Percentiles rank a stretch among this genome's conserved stretches.
Conservation (phyloP, 2,113 vertebrate species). For the Pteruthius melanotis region DNA sequence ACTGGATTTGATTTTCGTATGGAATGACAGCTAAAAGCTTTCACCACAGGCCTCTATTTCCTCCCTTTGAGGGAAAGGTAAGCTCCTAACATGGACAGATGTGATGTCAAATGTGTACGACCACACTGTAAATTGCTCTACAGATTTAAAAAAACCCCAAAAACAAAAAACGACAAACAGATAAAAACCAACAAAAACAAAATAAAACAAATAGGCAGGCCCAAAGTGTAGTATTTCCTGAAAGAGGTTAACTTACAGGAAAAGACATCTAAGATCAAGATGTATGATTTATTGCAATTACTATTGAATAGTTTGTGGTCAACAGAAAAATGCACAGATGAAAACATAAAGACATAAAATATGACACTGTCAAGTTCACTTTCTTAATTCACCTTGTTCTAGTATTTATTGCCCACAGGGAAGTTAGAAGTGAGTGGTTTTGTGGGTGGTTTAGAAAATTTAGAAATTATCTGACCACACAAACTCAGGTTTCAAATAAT, state of each 20-base stretch:
- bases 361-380: background rate
- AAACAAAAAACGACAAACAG: background rate
- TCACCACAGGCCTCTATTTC: background rate
- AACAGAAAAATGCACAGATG: background rate
- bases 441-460: background rate
- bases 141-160: background rate
- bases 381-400: background rate
- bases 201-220: background rate
- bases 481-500: background rate
- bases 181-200: background rate
- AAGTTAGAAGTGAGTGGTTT: background rate
- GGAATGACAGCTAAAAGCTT: background rate
- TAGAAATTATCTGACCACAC: background rate
- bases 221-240: background rate
- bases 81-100: background rate
- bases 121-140: background rate
- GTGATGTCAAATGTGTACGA: background rate
- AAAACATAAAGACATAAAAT: constrained; percentile 2
- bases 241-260: background rate
- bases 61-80: background rate
- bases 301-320: background rate
- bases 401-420: background rate
- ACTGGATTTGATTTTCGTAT: background rate
- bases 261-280: background rate
- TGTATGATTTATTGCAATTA: background rate